phyloP scores from a whole-genome alignment of 2,888 invertebrate species.

The Zaprionus obscuricornis region DNA sequence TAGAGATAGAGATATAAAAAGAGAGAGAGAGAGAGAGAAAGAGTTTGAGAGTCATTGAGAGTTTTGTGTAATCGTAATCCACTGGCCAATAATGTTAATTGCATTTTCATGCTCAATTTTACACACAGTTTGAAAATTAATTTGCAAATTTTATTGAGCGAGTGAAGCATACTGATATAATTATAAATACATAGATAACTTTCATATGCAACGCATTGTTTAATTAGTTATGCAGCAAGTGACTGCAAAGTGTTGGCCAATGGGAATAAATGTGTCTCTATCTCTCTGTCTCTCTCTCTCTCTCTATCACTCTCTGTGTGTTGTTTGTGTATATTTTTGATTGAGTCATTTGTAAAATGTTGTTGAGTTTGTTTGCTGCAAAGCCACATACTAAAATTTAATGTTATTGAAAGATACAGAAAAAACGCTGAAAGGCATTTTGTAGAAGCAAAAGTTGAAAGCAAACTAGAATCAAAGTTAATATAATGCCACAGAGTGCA shows the following conservation, averaged over 20 bases:
- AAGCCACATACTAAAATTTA: conserved; percentile 16
- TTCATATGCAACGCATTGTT: conserved; percentile 27
- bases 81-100: conserved; percentile 62
- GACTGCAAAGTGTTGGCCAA: no score
- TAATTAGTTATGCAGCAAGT: conserved; percentile 32
- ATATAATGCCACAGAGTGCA: conserved; percentile 10
- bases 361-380: conserved; percentile 16
- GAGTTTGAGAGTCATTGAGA: no score
- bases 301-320: no score
- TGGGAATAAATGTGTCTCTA: no score
- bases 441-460: conserved; percentile 15
- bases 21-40: no score
- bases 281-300: no score
- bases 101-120: conserved; percentile 62
- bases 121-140: conserved; percentile 44
- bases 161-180: conserved; percentile 14
- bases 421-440: conserved; percentile 16
- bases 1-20: no score
- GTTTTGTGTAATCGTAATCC: conserved; percentile 43
- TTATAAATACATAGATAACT: conserved; percentile 34
- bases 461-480: conserved; percentile 27
- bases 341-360: conserved; percentile 39
- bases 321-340: conserved; percentile 17
- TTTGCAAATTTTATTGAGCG: conserved; percentile 47
- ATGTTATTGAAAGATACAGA: conserved; percentile 25